Evolutionary conservation across 2,113 vertebrate species (phyloP).

Genomic region (Trachemys scripta): DNA sequence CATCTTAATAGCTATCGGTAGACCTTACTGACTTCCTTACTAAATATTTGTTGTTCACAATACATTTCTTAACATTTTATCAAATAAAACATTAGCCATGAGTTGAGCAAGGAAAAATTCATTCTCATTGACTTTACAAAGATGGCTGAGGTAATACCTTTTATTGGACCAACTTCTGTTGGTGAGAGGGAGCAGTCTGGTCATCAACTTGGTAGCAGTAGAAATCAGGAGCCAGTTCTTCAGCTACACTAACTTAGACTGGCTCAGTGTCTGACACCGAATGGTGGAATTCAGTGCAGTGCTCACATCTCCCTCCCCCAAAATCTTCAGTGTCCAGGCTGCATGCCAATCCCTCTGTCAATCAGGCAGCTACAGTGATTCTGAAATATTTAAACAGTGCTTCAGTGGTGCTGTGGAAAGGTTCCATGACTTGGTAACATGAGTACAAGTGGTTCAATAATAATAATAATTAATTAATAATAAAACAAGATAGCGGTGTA

Average conservation of each 20-base stretch:
- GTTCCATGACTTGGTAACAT: not conserved
- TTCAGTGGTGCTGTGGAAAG: accelerated
- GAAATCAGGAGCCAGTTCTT: not conserved
- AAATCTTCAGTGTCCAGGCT: not conserved
- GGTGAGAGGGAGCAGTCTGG: too few relatives aligned
- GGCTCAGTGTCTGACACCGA: not conserved
- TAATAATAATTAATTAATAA: too few relatives aligned
- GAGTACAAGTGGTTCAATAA: not conserved
- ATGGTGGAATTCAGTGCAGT: not conserved
- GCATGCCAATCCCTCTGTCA: not conserved
- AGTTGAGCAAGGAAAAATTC: not conserved
- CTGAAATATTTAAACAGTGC: not conserved
- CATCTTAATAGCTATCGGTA: not conserved
- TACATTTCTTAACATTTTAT: not conserved
- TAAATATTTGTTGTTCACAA: not conserved
- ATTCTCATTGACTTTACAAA: not conserved
- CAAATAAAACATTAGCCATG: not conserved
- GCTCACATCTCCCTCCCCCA: not conserved
- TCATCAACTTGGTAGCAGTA: not conserved
- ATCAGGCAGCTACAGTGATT: not conserved
- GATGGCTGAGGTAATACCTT: not conserved
- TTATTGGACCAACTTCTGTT: not conserved
- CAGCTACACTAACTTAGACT: not conserved
- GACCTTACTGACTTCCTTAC: not conserved
- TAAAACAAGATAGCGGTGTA: too few relatives aligned